Base-by-base conservation (phyloP, 2,888 invertebrate species). In the Caenorhabditis uteleia region DNA sequence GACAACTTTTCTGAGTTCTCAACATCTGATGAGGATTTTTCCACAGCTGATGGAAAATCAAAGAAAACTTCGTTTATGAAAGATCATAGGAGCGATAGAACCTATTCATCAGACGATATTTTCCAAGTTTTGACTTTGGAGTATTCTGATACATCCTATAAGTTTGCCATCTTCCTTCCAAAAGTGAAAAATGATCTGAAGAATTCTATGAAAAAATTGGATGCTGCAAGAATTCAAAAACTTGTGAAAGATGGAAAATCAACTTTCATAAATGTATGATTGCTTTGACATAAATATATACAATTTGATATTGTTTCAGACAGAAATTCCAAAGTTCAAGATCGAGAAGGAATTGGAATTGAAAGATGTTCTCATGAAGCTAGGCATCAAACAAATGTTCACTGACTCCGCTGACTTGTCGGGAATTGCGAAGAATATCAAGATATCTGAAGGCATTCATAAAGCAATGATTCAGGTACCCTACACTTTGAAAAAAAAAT, bases 391-490 rank as follows among this genome's bases (percentile, higher is more conserved):
- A 12, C 26, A 60, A 2, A 43, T 65, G 12, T 64, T 68, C 47
- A n/a, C 45, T 1, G 54, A 56, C 8, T 16, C 21, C 1, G 60
- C 68, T 3, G 60, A 65, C 31, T 31, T 68, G 5, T 49, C 47
- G 2, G 65, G 58, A 21, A 57, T 68, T 18, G 43, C 64, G 10
- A 21, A 54, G 14, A 29, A 33, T 8, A 38, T 80, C 29, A 47
- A 62, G 7, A 68, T 81, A 25, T 68, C 68, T n/a, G 68, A 79
- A 18, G 77, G 70, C 29, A 40, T 49, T 12, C 78, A 78, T 40
- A 76, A 78, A 49, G 75, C 77, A 2, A 56, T 76, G 20, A 70
- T 78, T 50, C 75, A 78, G 57, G 78, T 78, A 14, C 58, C 53
- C n/a, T n/a, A n/a, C n/a, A n/a, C 48, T 1, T 5, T 25, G 26